Conservation (phyloP, 2,797 vertebrate species). For the Pseudomugil gertrudae region DNA sequence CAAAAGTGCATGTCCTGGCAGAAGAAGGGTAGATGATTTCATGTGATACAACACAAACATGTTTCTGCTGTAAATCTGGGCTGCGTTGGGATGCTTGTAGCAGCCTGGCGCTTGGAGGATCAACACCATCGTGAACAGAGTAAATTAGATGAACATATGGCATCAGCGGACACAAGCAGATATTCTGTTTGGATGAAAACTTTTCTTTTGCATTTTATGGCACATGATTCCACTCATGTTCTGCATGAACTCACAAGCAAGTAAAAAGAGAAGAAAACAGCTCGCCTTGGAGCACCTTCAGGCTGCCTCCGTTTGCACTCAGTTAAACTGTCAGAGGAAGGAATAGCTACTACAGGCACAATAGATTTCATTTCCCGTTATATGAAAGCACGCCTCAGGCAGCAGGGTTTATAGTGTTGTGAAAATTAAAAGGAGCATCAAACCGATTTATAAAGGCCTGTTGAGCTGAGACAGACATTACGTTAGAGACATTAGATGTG, state of each 20-base stretch:
- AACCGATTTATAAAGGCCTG: conserved; percentile 59
- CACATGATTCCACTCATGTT: not conserved
- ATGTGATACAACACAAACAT: conserved; percentile 54
- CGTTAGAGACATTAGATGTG: conserved; percentile 58
- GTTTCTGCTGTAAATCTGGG: conserved; percentile 65
- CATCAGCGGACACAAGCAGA: not conserved
- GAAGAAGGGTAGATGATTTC: conserved; percentile 64
- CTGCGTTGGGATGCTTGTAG: conserved; percentile 28
- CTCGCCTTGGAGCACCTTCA: conserved; percentile 37
- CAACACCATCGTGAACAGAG: not conserved
- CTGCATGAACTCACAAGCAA: conserved; percentile 4
- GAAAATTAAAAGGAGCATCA: conserved; percentile 30
- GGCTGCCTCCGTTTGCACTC: conserved; percentile 47
- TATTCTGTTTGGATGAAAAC: not conserved
- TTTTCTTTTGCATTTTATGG: not conserved
- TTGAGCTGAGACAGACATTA: conserved; percentile 56
- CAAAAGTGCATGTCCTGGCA: conserved; percentile 69
- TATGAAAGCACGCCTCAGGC: conserved; percentile 55
- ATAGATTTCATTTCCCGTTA: conserved; percentile 57
- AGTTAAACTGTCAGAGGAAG: conserved; percentile 44
- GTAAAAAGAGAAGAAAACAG: conserved; percentile 29
- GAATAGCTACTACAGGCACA: conserved; percentile 52
- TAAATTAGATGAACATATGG: conserved; percentile 1
- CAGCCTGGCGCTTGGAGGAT: conserved; percentile 28
- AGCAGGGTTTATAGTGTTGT: conserved; percentile 42